Base-by-base conservation (phyloP, 2,113 vertebrate species). In the Oceanites oceanicus region DNA sequence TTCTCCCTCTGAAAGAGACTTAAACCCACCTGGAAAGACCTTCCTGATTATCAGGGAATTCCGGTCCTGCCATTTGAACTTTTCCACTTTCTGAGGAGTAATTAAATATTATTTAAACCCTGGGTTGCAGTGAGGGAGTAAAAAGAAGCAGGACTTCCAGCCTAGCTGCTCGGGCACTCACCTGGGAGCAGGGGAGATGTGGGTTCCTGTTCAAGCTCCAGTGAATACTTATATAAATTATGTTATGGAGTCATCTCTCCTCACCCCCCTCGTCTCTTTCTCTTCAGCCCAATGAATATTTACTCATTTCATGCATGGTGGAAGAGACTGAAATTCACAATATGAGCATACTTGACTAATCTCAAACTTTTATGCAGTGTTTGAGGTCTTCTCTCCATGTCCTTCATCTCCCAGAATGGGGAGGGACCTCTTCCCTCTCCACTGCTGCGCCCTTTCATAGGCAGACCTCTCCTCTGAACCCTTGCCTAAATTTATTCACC, bases 281-380 rank as follows among this genome's bases (percentile, higher is more conserved):
- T 90, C 38, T 84, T 90, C 75, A 90, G 50, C 42, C 53, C 79
- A 88, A 80, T 50, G 38, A 94, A 86, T 88, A 91, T 94, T 93
- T 95, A 88, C 34, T 93, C 21, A 83, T 88, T 94, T 94, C 58
- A 76, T 73, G 79, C 86, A 73, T 47, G 59, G 67, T 74, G 12
- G 86, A 94, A 88, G 67, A 86, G 32, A 53, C 44, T 66, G 85
- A 94, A 94, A 82, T 90, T 61, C 74, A 61, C 26, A 40, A 62
- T 72, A 59, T 59, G 38, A 53, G 25, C 42, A 86, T 53, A 76
- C 61, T 75, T 88, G 49, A 90, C 38, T 93, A 82, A 88, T 49
- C n/a, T 90, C 66, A 86, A 76, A 61, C 22, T 79, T 91, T 15
- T 53, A 32, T 38, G 45, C 45, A 38, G 9, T 59, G 36, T 73